phyloP scores from a whole-genome alignment of 2,797 vertebrate species.

The Rachycentron canadum region DNA sequence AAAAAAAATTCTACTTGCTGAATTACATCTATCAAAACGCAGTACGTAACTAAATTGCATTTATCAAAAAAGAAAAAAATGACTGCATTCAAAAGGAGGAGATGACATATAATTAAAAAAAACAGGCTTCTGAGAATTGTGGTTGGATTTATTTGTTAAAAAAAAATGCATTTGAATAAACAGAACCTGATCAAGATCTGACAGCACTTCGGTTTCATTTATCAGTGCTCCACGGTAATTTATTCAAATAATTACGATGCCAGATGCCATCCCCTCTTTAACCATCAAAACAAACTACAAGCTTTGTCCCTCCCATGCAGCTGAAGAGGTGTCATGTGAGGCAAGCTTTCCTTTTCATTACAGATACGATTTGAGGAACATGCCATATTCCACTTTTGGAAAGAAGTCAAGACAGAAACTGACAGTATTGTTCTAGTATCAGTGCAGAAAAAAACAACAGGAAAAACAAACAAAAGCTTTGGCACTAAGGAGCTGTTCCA shows the following conservation, averaged over 20 bases:
- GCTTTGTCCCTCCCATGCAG: conserved; percentile 68
- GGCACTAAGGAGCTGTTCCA: conserved; percentile 82
- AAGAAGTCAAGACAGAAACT: conserved; percentile 79
- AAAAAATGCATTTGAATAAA: conserved; percentile 8
- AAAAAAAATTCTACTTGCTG: conserved; percentile 61
- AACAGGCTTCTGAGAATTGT: conserved; percentile 35
- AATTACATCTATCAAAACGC: conserved; percentile 79
- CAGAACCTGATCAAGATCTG: conserved; percentile 64
- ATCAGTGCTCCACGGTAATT: conserved; percentile 60
- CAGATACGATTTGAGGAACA: conserved; percentile 75
- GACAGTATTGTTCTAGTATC: conserved; percentile 83
- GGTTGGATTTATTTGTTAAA: conserved; percentile 40
- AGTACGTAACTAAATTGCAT: conserved; percentile 73
- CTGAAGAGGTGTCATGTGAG: conserved; percentile 77
- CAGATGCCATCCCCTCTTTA: conserved; percentile 79
- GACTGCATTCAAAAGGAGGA: conserved; percentile 48
- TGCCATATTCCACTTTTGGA: conserved; percentile 75
- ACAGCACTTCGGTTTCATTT: conserved; percentile 71
- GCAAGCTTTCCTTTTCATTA: conserved; percentile 80
- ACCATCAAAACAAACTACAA: conserved; percentile 78
- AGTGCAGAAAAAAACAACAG: conserved; percentile 65
- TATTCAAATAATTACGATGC: conserved; percentile 76
- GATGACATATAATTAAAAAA: conserved; percentile 60
- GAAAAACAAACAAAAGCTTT: conserved; percentile 83
- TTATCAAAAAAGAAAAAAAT: conserved; percentile 65